A percentile compares a stretch with the other conserved stretches of the same genome.
These are phyloP conservation scores for Limosa lapponica DNA, from an alignment of 2,797 vertebrate genomes.

Conservation along the genomic window DNA sequence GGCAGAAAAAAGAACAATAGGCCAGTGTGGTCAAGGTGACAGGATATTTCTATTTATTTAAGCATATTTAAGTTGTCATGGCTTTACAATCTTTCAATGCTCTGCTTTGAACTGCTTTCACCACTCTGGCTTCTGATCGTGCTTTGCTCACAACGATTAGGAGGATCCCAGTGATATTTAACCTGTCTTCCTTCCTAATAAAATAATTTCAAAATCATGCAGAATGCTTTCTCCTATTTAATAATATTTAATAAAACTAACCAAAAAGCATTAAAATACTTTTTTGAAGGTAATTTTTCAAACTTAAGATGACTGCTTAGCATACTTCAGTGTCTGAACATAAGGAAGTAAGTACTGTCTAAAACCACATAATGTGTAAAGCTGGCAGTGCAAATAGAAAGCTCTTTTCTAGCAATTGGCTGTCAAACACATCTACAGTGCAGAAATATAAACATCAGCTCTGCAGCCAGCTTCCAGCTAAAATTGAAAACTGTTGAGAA, in stretches of 20 bases:
- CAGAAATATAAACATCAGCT: slow-evolving; percentile 59
- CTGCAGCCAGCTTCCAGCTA: slow-evolving; percentile 28
- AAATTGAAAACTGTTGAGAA: slow-evolving; percentile 32
- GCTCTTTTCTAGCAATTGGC: slow-evolving; percentile 43
- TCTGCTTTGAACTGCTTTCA: background rate
- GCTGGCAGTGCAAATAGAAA: slow-evolving; percentile 55
- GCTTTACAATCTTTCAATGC: background rate
- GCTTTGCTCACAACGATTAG: background rate
- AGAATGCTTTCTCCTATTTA: background rate
- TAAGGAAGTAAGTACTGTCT: slow-evolving; percentile 15
- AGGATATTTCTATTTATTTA: slow-evolving; percentile 20
- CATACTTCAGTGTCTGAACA: slow-evolving; percentile 22
- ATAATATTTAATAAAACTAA: slow-evolving; percentile 22
- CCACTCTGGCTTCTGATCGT: background rate
- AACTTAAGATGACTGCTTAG: slow-evolving; percentile 45
- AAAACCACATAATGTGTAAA: slow-evolving; percentile 50
- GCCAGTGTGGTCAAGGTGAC: background rate
- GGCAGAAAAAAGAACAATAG: background rate
- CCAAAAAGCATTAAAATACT: background rate
- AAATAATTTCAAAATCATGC: background rate
- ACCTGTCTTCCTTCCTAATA: background rate
- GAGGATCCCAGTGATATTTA: background rate
- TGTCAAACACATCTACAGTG: slow-evolving; percentile 56
- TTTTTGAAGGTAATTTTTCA: slow-evolving; percentile 22
- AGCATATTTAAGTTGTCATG: background rate